phyloP scores from a whole-genome alignment of 2,113 vertebrate genomes.

The Rallus limicola region DNA sequence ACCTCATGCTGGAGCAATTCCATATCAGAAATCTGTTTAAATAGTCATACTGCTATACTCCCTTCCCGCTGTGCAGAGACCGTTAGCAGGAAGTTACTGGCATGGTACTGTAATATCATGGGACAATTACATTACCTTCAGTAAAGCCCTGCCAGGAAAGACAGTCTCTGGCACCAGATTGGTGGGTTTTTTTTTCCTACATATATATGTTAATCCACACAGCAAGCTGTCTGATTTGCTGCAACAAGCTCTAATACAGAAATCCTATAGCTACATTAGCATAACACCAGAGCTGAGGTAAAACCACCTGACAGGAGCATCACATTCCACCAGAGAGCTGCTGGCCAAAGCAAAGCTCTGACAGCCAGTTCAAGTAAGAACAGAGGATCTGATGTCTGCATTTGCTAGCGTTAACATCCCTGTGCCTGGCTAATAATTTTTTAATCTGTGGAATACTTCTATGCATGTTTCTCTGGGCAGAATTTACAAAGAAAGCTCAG shows the following conservation, averaged over 20 bases:
- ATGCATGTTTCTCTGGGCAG: neutral
- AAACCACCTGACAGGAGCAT: neutral
- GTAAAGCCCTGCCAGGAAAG: neutral
- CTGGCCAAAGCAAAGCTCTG: neutral
- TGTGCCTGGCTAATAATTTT: neutral
- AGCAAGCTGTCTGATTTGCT: neutral
- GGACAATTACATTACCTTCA: neutral
- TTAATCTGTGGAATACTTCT: neutral
- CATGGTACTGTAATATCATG: fast-evolving
- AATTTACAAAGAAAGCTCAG: neutral
- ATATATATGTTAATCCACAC: neutral
- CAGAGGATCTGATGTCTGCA: neutral
- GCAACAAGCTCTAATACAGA: neutral
- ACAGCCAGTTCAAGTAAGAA: neutral
- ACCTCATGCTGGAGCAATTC: neutral
- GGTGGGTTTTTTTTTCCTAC: neutral
- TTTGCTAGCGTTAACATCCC: neutral
- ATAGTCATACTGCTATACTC: neutral
- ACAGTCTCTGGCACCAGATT: neutral
- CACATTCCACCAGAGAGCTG: neutral
- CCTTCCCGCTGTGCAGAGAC: fast-evolving
- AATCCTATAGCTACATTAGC: neutral
- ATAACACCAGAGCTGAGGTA: neutral
- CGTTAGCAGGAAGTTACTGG: neutral
- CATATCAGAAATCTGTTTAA: neutral